Base-by-base conservation (phyloP, 1,140 invertebrate species). In the Neodiprion lecontei region DNA sequence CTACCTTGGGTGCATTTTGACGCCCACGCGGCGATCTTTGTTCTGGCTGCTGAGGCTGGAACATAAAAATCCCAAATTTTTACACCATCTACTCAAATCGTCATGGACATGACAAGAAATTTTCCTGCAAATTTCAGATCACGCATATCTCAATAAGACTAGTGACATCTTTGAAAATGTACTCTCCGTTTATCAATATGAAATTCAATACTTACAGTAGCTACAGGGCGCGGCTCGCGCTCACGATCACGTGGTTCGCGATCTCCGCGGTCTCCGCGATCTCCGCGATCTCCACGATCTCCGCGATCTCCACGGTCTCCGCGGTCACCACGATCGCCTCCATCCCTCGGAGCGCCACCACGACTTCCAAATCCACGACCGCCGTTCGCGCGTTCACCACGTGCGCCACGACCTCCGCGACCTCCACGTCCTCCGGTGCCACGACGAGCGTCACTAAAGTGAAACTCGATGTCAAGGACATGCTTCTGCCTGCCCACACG, bases 401-500 rank as follows among this genome's bases (percentile, higher is more conserved):
- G 85, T 75, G 84, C 85, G 69, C 88, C 87, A 49, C 93, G 91
- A 53, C 92, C 90, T 1, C 85, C 83, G 11, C 85, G 81, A 17
- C 91, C 89, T 7, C 91, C 89, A 47, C 92, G 91, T 9, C 90
- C 90, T 53, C 92, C 91, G 14, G 92, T 90, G 70, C 92, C 93
- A 82, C 95, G 92, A 76, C 94, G 91, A 12, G 91, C 92, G 83
- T 97, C 96, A 81, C 92, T 93, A 87, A 97, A 98, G 80, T 96
- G 95, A 82, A 97, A 96, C 83, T 97, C 95, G 80, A 97, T 97
- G 79, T 96, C 95, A 76, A 97, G 88, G 40, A 97, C 90, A 78
- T 94, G 94, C 84, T 97, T 96, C 86, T 96, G 95, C 67, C 95
- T 92, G 50, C 96, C 95, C 79, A 95, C 95, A 77, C 95, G 94